Base-by-base conservation (phyloP, 35 echinoderm and acorn worm genomes). In the Holothuria glaberrima region DNA sequence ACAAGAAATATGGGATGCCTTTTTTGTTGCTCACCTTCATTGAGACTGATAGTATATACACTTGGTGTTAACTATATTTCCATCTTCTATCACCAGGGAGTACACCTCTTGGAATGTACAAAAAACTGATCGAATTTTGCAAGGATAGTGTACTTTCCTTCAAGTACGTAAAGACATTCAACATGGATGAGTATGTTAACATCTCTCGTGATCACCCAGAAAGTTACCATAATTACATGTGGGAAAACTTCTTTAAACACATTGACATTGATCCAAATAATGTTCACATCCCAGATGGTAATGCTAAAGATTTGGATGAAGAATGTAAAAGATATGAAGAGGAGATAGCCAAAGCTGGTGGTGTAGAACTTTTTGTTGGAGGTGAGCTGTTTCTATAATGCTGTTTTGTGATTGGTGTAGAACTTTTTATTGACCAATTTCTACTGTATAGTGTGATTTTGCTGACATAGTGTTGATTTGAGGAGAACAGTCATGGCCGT, bases 121-220 rank as follows among this genome's bases (percentile, higher is more conserved):
- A 94, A 72, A 94, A 89, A 69, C 87, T 97, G 68, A 89, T 97
- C 28, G 91, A 97, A 83, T 97, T 94, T 44, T 54, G 92, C 86
- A 92, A 88, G 58, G 45, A 32, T n/a, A 92, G 86, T 44, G 86
- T 59, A 3, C 85, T 97, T 1, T 97, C 95, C 12, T 97, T 97
- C 61, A 88, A 90, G 48, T 97, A 90, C 89, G 95, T 97, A 21
- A 97, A 97, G 86, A 97, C 95, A 67, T 97, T 97, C 71, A 97
- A 97, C 90, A 97, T 97, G 95, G 95, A 97, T 90, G 95, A 97
- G 74, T 97, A 97, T 86, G 95, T 97, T 1, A 86, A 89, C 5
- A 59, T 98, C 20, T 52, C 86, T 5, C 71, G 90, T 18, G 93
- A 94, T 70, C 95, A 98, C 58, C 92, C 95, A 56, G 95, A 94